Evolutionary conservation across 2,888 invertebrate species (phyloP).

Genomic region (Tineola bisselliella): DNA sequence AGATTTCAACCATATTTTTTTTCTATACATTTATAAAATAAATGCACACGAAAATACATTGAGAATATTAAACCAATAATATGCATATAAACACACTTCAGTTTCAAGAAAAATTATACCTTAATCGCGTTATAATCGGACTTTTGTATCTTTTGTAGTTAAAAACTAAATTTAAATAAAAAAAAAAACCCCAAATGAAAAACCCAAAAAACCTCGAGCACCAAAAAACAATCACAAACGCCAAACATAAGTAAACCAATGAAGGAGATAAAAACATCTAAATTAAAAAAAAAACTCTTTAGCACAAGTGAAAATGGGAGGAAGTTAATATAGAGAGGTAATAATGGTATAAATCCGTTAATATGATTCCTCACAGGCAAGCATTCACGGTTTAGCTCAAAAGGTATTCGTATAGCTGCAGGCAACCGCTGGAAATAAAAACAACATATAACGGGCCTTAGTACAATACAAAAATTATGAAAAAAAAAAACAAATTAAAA

Average conservation of each 20-base stretch:
- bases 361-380: constrained; percentile 68
- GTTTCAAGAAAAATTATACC: too few species aligned
- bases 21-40: too few species aligned
- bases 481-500: too few species aligned
- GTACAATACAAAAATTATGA: constrained; percentile 48
- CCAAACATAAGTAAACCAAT: background rate
- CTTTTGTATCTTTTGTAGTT: too few species aligned
- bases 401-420: constrained; percentile 68
- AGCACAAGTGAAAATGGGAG: constrained; percentile 58
- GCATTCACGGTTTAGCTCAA: constrained; percentile 69
- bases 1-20: too few species aligned
- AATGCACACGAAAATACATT: too few species aligned
- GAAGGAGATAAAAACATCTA: background rate
- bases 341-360: constrained; percentile 62
- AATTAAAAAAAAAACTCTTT: constrained; percentile 31
- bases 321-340: constrained; percentile 50
- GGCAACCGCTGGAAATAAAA: constrained; percentile 70
- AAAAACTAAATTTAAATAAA: too few species aligned
- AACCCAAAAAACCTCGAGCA: background rate
- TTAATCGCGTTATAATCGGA: too few species aligned
- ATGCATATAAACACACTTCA: too few species aligned
- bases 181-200: too few species aligned
- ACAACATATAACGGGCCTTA: constrained; percentile 68
- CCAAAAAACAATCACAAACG: background rate
- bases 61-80: too few species aligned